phyloP scores from a whole-genome alignment of 2,113 vertebrate genomes.

The Festucalex cinctus region DNA sequence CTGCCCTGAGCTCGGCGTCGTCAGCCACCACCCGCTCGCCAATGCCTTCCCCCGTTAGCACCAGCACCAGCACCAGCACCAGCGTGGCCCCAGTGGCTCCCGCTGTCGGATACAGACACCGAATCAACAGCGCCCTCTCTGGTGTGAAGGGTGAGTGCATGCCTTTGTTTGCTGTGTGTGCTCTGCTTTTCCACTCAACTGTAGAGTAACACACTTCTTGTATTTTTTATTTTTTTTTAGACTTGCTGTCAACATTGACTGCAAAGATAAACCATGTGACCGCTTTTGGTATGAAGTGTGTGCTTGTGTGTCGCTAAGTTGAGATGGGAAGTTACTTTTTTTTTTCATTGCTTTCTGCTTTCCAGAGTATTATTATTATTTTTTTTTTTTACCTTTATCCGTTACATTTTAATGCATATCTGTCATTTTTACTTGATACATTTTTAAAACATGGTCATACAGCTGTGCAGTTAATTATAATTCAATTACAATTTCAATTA shows the following conservation, averaged over 20 bases:
- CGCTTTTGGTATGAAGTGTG: conserved; percentile 22
- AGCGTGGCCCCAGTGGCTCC: background rate
- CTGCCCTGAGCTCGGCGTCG: too few relatives aligned
- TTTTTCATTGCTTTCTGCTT: too few relatives aligned
- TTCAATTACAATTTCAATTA: too few relatives aligned
- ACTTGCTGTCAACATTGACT: background rate
- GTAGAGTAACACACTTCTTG: background rate
- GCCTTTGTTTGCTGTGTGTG: background rate
- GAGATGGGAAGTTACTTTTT: too few relatives aligned
- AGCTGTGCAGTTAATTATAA: too few relatives aligned
- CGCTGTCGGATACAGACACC: conserved; percentile 4
- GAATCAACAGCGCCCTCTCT: conserved; percentile 20
- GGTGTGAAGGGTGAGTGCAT: conserved; percentile 29
- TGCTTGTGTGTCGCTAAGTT: background rate
- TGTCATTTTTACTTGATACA: too few relatives aligned
- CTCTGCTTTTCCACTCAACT: background rate
- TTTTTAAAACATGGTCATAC: too few relatives aligned
- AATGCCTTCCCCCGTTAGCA: background rate
- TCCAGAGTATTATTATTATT: too few relatives aligned
- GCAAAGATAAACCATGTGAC: conserved; percentile 18
- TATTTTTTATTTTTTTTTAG: conserved; percentile 19
- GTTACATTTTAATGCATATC: too few relatives aligned
- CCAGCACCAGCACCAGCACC: background rate
- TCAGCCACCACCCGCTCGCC: background rate
- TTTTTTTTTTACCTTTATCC: too few relatives aligned